Evolutionary conservation across 2,113 vertebrate species (phyloP), one percentile per base, ranked within the genome.

Genomic region (Mormyrus lacerda): DNA sequence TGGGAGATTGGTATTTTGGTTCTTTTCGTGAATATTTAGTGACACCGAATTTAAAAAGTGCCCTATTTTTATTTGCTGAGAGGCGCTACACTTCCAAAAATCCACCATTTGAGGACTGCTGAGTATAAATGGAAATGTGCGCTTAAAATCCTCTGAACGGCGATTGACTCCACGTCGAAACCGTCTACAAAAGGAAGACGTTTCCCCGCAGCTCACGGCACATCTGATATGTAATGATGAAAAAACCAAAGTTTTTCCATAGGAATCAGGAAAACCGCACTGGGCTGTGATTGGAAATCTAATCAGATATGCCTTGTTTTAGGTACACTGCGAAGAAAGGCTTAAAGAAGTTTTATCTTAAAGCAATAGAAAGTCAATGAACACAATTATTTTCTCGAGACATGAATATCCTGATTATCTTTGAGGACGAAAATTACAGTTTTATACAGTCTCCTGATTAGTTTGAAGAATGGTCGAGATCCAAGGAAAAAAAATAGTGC

Each of bases 251-350:
- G 90, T 61, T 58, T 87, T 27, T 91, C 88, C 88, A 92, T 91
- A 90, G 91, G 91, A 94, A 94, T 94, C 93, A 94, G 95, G 96
- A 94, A 93, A 96, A 96, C 97, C 97, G 97, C 97, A 98, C 97
- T 96, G 97, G 96, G 95, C 95, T 98, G 97, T 98, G 98, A 97
- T 95, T 95, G 96, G 97, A 97, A 98, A 98, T 96, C 95, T 96
- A 98, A 97, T 98, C 96, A 96, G 96, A 96, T 96, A 61, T 87
- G 35, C 90, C 89, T 93, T 92, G 90, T 94, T 92, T 92, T 88
- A 89, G 90, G 92, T 90, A 55, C 42, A 42, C 58, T 27, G 90
- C 89, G 88, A 87, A 65, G 42, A 27, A 58, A 87, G 55, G 53
- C 15, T 87, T 24, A 55, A 65, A 88, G 88, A 93, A 94, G 93